A percentile compares a stretch with the other conserved stretches of the same genome.
Conservation (phyloP, 2,797 vertebrate genomes). For the Poecilia gillii region DNA sequence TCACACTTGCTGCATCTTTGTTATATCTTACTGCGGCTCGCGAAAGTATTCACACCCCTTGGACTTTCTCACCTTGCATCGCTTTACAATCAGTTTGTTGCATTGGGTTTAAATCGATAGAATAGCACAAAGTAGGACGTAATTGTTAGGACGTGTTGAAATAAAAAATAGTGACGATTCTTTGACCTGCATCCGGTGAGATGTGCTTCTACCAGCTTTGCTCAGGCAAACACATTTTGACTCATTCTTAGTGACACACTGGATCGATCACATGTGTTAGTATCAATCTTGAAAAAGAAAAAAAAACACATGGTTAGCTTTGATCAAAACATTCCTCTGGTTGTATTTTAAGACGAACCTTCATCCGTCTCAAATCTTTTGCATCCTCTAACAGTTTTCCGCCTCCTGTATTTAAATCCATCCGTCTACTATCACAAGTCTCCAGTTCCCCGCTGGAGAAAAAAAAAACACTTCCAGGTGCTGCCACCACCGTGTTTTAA, state of each 20-base stretch:
- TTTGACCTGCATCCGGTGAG: neutral
- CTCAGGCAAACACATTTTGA: neutral
- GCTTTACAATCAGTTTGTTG: neutral
- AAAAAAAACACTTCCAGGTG: neutral
- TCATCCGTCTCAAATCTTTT: neutral
- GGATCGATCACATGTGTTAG: neutral
- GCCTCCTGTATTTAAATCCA: neutral
- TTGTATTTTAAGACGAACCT: neutral
- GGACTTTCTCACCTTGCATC: neutral
- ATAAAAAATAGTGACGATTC: neutral
- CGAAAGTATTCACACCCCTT: neutral
- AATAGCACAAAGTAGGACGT: neutral
- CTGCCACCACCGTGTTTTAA: neutral
- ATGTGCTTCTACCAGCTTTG: neutral
- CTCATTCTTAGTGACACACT: neutral
- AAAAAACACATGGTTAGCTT: too few species aligned
- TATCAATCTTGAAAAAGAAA: neutral
- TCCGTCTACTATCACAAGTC: neutral
- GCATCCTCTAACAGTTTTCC: neutral
- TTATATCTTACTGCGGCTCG: neutral
- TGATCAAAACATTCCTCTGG: neutral
- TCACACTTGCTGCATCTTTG: constrained; percentile 13
- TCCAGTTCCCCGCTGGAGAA: neutral
- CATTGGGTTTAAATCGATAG: neutral
- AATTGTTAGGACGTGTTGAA: neutral